Conservation (phyloP, 1,140 invertebrate genomes). For the Patella vulgata region DNA sequence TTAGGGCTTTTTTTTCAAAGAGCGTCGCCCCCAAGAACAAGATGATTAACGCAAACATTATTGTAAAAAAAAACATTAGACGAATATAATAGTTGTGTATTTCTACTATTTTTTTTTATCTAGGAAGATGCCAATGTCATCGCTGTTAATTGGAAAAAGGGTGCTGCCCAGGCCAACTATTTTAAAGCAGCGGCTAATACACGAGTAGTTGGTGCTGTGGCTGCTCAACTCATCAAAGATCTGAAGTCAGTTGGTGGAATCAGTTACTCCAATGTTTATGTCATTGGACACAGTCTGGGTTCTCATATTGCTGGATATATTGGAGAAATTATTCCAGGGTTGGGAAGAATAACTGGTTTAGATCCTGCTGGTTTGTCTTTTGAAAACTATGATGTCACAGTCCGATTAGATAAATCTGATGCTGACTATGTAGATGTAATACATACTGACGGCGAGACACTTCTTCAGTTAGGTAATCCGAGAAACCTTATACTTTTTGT, state of each 20-base stretch:
- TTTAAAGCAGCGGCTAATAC: constrained; percentile 92
- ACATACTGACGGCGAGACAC: constrained; percentile 83
- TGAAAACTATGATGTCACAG: constrained; percentile 80
- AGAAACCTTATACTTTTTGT: too few species aligned
- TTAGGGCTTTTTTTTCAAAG: too few species aligned
- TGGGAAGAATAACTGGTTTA: constrained; percentile 59
- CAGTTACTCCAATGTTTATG: constrained; percentile 69
- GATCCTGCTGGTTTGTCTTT: constrained; percentile 81
- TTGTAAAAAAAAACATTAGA: too few species aligned
- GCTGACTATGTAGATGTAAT: constrained; percentile 76
- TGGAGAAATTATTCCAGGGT: constrained; percentile 79
- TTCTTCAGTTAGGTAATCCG: constrained; percentile 76
- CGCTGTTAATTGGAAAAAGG: constrained; percentile 93
- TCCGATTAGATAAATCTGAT: constrained; percentile 86
- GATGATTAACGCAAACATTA: too few species aligned
- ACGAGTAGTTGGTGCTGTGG: constrained; percentile 87
- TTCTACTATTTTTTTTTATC: constrained; percentile 34
- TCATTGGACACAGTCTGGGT: constrained; percentile 90
- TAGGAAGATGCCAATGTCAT: constrained; percentile 85
- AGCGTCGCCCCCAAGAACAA: too few species aligned
- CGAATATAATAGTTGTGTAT: too few species aligned
- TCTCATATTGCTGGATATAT: constrained; percentile 90
- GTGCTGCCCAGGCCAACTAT: constrained; percentile 84
- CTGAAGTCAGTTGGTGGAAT: constrained; percentile 17
- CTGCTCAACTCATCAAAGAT: constrained; percentile 77